These are phyloP conservation scores for Corvus cornix DNA, from an alignment of 2,113 vertebrate genomes.

Conservation along the genomic window DNA sequence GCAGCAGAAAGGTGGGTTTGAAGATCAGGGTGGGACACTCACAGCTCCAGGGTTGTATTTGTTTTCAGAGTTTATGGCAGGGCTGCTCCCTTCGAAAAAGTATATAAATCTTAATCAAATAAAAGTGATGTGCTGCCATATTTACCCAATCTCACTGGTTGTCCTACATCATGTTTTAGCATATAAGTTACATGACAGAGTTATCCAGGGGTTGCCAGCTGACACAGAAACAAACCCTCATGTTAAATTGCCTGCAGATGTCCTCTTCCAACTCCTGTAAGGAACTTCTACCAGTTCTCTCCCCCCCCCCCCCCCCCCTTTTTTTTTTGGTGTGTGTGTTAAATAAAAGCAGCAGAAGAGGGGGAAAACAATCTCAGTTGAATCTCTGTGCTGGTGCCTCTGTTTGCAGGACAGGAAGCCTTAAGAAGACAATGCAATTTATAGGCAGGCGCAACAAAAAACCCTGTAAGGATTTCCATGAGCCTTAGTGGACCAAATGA, in stretches of 20 bases:
- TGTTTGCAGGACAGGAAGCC: slow-evolving; percentile 47
- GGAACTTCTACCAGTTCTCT: slow-evolving; percentile 43
- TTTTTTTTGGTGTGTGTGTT: neutral
- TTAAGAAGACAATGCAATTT: slow-evolving; percentile 47
- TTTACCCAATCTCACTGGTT: slow-evolving; percentile 58
- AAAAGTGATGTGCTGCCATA: slow-evolving; percentile 51
- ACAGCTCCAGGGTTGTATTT: neutral
- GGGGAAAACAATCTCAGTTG: slow-evolving; percentile 46
- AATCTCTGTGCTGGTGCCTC: slow-evolving; percentile 54
- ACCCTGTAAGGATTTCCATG: neutral
- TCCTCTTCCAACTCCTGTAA: slow-evolving; percentile 56
- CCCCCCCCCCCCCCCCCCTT: neutral
- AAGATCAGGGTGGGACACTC: neutral
- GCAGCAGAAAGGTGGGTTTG: neutral
- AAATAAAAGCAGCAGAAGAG: slow-evolving; percentile 65
- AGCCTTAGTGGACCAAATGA: slow-evolving; percentile 30
- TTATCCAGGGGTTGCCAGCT: slow-evolving; percentile 66
- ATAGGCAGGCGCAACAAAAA: neutral
- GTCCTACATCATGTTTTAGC: slow-evolving; percentile 65
- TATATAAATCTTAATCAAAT: slow-evolving; percentile 53
- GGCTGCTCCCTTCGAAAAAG: neutral
- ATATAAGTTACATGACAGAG: slow-evolving; percentile 63
- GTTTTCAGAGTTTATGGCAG: neutral
- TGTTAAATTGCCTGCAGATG: slow-evolving; percentile 69
- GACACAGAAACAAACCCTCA: slow-evolving; percentile 65